Conservation (phyloP, 2,888 invertebrate species). For the Xestia ashworthii region DNA sequence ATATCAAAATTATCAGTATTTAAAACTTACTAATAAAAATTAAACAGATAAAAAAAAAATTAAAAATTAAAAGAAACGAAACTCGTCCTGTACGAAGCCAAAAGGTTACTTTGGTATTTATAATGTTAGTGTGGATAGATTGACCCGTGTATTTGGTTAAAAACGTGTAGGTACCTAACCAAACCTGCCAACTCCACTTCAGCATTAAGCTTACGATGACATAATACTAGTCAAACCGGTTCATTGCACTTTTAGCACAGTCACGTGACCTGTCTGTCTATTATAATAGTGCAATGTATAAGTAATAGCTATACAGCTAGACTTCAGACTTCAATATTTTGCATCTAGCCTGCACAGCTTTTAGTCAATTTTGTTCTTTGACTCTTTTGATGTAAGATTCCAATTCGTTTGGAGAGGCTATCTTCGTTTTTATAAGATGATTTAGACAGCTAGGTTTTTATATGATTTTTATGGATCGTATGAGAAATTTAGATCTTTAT, state of each 20-base stretch:
- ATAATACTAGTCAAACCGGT: constrained; percentile 56
- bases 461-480: constrained; percentile 42
- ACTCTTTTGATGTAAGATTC: not conserved
- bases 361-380: constrained; percentile 26
- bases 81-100: too few species aligned
- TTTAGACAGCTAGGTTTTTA: constrained; percentile 53
- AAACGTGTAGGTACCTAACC: not conserved
- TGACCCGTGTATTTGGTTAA: not conserved
- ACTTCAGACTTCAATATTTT: constrained; percentile 20
- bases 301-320: constrained; percentile 8
- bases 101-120: too few species aligned
- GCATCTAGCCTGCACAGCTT: not conserved
- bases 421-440: constrained; percentile 28
- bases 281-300: constrained; percentile 54
- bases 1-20: too few species aligned
- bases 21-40: too few species aligned
- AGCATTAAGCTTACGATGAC: constrained; percentile 45
- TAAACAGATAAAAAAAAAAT: too few species aligned
- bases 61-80: too few species aligned
- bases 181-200: constrained; percentile 7
- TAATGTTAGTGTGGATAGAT: too few species aligned
- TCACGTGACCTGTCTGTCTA: constrained; percentile 53
- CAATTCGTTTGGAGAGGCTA: not conserved
- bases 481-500: constrained; percentile 44
- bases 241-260: constrained; percentile 61